A percentile compares a stretch with the other conserved stretches of the same genome.
phyloP scores from a whole-genome alignment of 2,113 vertebrate genomes.

The Cavia porcellus region DNA sequence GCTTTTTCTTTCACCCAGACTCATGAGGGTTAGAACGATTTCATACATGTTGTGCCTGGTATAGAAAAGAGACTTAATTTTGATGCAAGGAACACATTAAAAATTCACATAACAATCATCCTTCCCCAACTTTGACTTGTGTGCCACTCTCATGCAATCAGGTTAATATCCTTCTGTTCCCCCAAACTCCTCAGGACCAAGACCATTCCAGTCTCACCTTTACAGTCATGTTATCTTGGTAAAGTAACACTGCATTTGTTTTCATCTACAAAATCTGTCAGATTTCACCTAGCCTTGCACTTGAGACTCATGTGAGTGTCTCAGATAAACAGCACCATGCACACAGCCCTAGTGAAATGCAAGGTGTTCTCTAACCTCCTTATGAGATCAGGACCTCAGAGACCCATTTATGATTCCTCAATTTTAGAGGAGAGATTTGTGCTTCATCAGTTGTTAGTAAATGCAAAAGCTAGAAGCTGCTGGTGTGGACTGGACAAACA shows the following conservation, averaged over 20 bases:
- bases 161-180: background rate
- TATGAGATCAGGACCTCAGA: background rate
- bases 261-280: background rate
- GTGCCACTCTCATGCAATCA: no score
- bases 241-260: background rate
- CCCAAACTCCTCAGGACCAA: background rate
- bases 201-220: background rate
- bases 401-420: no score
- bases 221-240: background rate
- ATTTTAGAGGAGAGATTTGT: no score
- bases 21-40: rapidly evolving
- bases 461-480: no score
- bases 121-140: background rate
- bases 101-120: background rate
- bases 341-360: no score
- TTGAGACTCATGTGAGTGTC: no score
- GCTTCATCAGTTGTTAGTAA: no score
- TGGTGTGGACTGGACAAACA: no score
- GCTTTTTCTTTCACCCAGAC: background rate
- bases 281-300: background rate
- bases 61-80: background rate
- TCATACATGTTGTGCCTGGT: background rate
- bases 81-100: background rate
- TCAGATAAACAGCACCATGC: no score
- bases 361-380: no score